Conservation (phyloP, 2,797 vertebrate species). For the Phalanger gymnotis region DNA sequence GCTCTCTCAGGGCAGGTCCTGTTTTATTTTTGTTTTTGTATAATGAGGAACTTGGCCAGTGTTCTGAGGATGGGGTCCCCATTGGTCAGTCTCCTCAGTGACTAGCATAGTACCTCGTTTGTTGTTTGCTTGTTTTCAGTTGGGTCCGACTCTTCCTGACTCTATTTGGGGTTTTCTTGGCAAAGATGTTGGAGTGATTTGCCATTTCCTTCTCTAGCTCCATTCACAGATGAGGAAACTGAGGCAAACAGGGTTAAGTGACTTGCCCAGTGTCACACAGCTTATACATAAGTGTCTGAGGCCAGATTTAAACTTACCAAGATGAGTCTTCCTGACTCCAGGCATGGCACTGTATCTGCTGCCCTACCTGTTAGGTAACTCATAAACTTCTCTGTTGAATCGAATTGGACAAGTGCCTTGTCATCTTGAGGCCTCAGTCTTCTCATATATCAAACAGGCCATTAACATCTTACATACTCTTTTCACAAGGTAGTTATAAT, state of each 20-base stretch:
- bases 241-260: neutral
- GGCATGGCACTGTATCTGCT: neutral
- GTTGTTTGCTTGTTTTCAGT: neutral
- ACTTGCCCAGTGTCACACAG: neutral
- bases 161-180: neutral
- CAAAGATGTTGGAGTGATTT: neutral
- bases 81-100: neutral
- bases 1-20: neutral
- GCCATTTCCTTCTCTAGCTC: neutral
- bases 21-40: neutral
- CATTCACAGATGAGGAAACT: neutral
- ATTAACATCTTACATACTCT: neutral
- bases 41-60: neutral
- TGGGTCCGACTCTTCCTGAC: neutral
- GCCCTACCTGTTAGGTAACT: neutral
- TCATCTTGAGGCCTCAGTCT: neutral
- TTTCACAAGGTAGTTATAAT: neutral
- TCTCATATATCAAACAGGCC: neutral
- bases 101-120: neutral
- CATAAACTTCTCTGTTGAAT: neutral
- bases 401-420: neutral
- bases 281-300: neutral
- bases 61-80: neutral
- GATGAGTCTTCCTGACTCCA: neutral
- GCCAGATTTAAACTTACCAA: neutral